Conservation (phyloP, 2,113 vertebrate genomes). For the Nycticryphes semicollaris region DNA sequence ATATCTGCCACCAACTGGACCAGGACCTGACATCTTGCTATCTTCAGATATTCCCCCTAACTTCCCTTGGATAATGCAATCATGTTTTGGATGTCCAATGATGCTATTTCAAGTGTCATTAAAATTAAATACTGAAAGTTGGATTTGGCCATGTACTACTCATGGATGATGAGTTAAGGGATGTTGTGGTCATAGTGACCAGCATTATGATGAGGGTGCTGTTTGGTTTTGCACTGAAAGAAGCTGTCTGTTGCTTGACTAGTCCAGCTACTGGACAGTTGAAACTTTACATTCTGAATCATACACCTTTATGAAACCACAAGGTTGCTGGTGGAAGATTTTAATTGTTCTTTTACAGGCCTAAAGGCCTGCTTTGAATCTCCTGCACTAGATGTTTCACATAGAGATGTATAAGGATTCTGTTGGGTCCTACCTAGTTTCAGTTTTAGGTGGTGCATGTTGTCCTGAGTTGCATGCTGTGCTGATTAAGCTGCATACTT, state of each 20-base stretch:
- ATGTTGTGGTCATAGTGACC: not conserved
- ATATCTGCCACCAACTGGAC: no score
- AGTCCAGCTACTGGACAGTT: not conserved
- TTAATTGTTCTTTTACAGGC: not conserved
- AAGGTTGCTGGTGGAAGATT: not conserved
- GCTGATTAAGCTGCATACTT: slow-evolving; percentile 71
- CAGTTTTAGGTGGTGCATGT: slow-evolving; percentile 49
- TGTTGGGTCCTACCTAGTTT: slow-evolving; percentile 17
- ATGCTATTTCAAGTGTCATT: not conserved
- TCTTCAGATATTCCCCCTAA: not conserved
- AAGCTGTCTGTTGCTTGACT: not conserved
- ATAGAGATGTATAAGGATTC: not conserved
- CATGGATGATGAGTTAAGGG: not conserved
- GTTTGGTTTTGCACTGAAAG: not conserved
- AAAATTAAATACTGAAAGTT: not conserved
- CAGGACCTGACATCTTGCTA: not conserved
- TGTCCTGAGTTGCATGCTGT: slow-evolving; percentile 61
- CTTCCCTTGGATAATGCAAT: not conserved
- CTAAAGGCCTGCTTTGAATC: not conserved
- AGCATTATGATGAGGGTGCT: not conserved
- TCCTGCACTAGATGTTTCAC: not conserved
- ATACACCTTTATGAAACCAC: not conserved
- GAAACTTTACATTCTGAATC: not conserved
- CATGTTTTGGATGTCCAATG: not conserved
- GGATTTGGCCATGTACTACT: not conserved